Base-by-base conservation (phyloP, 2,888 invertebrate species). In the Eumacrocentrus americanus region DNA sequence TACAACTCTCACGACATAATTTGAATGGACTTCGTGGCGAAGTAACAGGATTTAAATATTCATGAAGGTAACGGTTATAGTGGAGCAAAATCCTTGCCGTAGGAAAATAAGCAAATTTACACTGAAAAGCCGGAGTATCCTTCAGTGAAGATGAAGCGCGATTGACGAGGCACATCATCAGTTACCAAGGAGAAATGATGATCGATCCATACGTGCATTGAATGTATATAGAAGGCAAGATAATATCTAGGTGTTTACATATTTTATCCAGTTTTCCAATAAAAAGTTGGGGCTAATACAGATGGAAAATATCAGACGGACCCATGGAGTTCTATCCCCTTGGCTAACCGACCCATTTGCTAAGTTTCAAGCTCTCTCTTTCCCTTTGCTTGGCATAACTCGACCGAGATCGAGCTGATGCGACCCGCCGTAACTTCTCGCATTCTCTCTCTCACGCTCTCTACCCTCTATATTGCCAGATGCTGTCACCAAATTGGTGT, bases 401-500 rank as follows among this genome's bases (percentile, higher is more conserved):
- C 42, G 20, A 47, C 46, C 16, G 25, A 34, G n/a, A n/a, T n/a
- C n/a, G n/a, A n/a, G n/a, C n/a, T n/a, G n/a, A n/a, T n/a, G 37
- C 23, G 46, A 35, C 47, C 47, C 37, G 16, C 16, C 22, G 16
- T 22, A 47, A 56, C 37, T 35, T 37, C 44, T 22, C 44, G 3
- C 20, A 34, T 25, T 38, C 57, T 50, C 38, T 50, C 42, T 40
- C 40, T 40, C 44, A 35, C 35, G 35, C 25, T 38, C 40, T 34
- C 18, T 58, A 50, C 40, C 37, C 57, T n/a, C n/a, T n/a, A 50
- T 42, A 50, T 51, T 35, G 20, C 44, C 51, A 35, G 51, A 58
- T 58, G 52, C 52, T 52, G 58, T 58, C 58, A 58, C 51, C 52
- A 58, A 58, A 58, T 58, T 58, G 58, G 58, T 58, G 58, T 58